Percentiles rank a stretch among this genome's conserved stretches.
Conservation (phyloP, 2,797 vertebrate species). For the Pipistrellus pygmaeus region DNA sequence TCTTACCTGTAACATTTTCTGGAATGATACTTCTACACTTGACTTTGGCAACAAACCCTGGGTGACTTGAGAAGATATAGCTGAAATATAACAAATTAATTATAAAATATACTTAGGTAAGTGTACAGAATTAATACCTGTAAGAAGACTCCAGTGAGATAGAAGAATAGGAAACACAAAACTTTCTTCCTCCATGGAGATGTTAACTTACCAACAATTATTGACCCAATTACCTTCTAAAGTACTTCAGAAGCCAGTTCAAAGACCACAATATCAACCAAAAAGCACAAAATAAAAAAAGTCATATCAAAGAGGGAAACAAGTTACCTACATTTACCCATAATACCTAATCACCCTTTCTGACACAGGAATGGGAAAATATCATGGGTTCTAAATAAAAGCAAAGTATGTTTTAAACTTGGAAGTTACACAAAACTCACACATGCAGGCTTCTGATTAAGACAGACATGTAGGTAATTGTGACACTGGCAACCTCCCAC, state of each 20-base stretch:
- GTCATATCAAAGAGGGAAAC: not conserved
- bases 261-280: not conserved
- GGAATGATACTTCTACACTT: not conserved
- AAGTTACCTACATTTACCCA: not conserved
- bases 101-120: not conserved
- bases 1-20: not conserved
- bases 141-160: not conserved
- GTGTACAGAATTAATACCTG: not conserved
- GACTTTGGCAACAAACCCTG: not conserved
- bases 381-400: not conserved
- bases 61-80: not conserved
- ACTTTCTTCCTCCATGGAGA: not conserved
- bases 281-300: not conserved
- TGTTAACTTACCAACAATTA: not conserved
- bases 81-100: not conserved
- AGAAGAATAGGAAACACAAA: not conserved
- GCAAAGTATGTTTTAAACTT: too few relatives aligned
- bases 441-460: not conserved
- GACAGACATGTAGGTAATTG: not conserved
- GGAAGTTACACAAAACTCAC: not conserved
- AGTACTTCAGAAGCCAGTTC: not conserved
- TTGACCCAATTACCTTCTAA: not conserved
- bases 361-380: not conserved
- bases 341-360: not conserved
- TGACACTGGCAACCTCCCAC: not conserved